Evolutionary conservation across 2,888 invertebrate genomes (phyloP), one percentile per base, ranked within the genome.

Genomic region (Caenorhabditis sp.): DNA sequence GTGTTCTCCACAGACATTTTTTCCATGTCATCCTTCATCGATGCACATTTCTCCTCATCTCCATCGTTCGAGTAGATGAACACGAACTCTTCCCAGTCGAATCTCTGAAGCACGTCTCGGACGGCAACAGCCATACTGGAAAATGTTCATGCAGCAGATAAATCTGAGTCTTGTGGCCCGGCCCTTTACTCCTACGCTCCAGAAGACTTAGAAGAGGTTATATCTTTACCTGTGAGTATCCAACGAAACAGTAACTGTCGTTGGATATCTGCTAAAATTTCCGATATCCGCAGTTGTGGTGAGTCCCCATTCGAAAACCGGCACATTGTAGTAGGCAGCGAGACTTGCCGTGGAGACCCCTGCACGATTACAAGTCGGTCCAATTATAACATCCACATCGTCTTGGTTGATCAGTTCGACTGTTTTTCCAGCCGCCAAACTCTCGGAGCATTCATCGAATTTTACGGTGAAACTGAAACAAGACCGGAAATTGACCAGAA

Each of bases 341-440:
- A 88, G 31, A 16, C 75, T 56, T 0, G 83, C 87, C 5, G 84
- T 84, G 2, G 72, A 76, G 0, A 83, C 59, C 14, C 86, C 88
- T 5, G 87, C 88, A 80, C 89, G 85, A 54, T 85, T 88, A 68
- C 89, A 89, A 10, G 87, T 86, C n/a, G 89, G 89, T 0, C 89
- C 89, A 26, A 89, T 79, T n/a, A 89, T 85, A 22, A 85, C 87
- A 69, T 89, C 89, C 0, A 87, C 85, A 26, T 82, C 38, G 26
- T 80, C 28, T 12, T 82, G 76, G 22, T 66, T 76, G 38, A 86
- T 80, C 31, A 87, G 26, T 16, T 84, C 80, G 14, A 83, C 81
- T 0, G 85, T 75, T 63, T 74, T 83, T 12, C 89, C 89, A 31
- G 88, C 87, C 0, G 89, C 85, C 0, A 64, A 31, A 16, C 84